Percentiles rank a stretch among this genome's conserved stretches.
Evolutionary conservation across 2,888 invertebrate species (phyloP).

Genomic region (Sinopyrophorus schimmeli): DNA sequence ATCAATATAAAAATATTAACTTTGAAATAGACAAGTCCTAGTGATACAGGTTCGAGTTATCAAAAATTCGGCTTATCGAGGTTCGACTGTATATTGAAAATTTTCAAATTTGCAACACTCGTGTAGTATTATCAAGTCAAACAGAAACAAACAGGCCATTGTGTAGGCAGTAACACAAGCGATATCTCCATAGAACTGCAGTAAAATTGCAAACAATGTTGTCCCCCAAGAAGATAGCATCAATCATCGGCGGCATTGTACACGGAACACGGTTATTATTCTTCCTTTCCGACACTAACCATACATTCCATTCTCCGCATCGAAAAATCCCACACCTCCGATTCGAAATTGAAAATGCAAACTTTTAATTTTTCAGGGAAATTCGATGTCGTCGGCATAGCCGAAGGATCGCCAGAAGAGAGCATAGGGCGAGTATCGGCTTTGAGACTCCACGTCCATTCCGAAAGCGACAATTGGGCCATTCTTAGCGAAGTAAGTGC

Average conservation of each 20-base stretch:
- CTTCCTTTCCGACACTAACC: neutral
- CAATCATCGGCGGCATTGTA: constrained; percentile 3
- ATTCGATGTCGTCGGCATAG: constrained; percentile 82
- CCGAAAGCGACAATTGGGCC: constrained; percentile 85
- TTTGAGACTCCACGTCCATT: constrained; percentile 77
- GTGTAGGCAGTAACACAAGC: neutral
- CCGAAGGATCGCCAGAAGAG: constrained; percentile 69
- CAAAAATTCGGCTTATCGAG: too few relatives aligned
- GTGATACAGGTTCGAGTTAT: too few relatives aligned
- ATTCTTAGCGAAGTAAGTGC: constrained; percentile 83
- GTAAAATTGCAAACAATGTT: neutral
- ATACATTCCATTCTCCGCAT: neutral
- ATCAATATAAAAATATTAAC: too few relatives aligned
- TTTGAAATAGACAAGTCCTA: too few relatives aligned
- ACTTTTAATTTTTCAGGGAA: constrained; percentile 59
- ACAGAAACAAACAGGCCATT: too few relatives aligned
- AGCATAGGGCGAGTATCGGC: constrained; percentile 70
- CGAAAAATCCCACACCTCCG: neutral
- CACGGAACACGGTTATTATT: neutral
- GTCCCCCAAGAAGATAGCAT: neutral
- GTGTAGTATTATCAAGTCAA: too few relatives aligned
- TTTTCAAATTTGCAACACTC: too few relatives aligned
- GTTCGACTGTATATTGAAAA: too few relatives aligned
- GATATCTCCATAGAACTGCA: neutral
- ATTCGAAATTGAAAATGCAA: too few relatives aligned